These are phyloP conservation scores for Hippopotamyrus pictus DNA, from an alignment of 2,797 vertebrate genomes.

Conservation along the genomic window DNA sequence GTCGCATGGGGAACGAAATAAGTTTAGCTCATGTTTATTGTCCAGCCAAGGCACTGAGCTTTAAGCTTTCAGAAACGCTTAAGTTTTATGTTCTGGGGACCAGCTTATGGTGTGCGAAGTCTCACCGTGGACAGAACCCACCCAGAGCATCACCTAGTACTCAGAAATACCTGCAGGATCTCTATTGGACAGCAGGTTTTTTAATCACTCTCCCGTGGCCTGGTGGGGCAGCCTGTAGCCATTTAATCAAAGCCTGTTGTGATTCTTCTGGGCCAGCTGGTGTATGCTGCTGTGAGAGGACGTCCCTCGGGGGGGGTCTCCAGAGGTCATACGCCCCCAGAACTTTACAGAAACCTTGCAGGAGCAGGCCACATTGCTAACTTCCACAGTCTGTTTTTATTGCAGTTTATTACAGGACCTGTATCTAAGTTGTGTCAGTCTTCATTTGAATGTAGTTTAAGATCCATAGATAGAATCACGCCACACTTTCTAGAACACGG, in stretches of 20 bases:
- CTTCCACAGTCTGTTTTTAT: not conserved
- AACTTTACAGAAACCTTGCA: not conserved
- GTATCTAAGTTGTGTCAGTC: not conserved
- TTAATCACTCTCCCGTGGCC: constrained; percentile 38
- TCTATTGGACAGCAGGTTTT: constrained; percentile 26
- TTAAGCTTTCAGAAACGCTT: not conserved
- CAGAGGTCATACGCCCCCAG: constrained; percentile 27
- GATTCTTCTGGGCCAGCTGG: constrained; percentile 37
- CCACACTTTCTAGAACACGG: not conserved
- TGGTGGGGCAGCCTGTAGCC: constrained; percentile 20
- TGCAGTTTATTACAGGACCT: too few relatives aligned
- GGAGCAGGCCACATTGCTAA: not conserved
- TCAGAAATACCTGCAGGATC: constrained; percentile 3
- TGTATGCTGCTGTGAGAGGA: constrained; percentile 24
- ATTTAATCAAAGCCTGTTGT: constrained; percentile 44
- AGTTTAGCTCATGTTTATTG: not conserved
- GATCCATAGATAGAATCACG: not conserved
- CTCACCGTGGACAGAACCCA: not conserved
- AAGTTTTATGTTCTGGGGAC: not conserved
- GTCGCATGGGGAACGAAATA: not conserved
- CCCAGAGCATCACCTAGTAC: not conserved
- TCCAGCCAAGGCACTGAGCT: not conserved
- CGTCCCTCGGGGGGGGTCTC: constrained; percentile 17
- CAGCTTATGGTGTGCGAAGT: not conserved
- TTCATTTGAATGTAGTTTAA: not conserved